phyloP scores from a whole-genome alignment of 1,140 invertebrate genomes.

The Caenorhabditis remanei region DNA sequence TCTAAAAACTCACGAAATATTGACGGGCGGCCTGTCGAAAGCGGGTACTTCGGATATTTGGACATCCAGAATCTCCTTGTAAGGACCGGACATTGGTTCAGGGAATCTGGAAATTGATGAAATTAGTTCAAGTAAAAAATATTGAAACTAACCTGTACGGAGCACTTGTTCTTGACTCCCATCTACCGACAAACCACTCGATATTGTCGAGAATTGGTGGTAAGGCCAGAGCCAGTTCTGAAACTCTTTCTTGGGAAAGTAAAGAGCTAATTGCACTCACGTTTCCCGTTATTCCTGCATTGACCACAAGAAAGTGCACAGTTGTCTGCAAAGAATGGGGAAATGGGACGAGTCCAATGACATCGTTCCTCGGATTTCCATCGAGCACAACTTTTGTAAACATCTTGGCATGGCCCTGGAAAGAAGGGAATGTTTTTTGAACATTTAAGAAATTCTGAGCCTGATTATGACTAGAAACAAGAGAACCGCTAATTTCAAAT shows the following conservation, averaged over 20 bases:
- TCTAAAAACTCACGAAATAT: constrained; percentile 69
- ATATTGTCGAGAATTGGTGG: constrained; percentile 73
- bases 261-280: constrained; percentile 50
- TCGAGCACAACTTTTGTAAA: constrained; percentile 71
- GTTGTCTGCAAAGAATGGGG: constrained; percentile 74
- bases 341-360: constrained; percentile 72
- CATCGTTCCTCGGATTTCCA: constrained; percentile 73
- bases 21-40: constrained; percentile 74
- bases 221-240: constrained; percentile 67
- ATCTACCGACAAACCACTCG: constrained; percentile 72
- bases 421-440: not conserved
- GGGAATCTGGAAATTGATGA: constrained; percentile 67
- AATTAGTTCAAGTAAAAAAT: not conserved
- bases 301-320: constrained; percentile 71
- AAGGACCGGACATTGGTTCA: constrained; percentile 66
- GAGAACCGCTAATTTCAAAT: not conserved
- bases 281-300: constrained; percentile 66
- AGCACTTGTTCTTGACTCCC: constrained; percentile 69
- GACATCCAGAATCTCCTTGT: constrained; percentile 71
- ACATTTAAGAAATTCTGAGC: not conserved
- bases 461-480: not conserved
- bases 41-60: constrained; percentile 70
- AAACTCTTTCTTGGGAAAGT: not conserved
- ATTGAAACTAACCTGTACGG: constrained; percentile 60
- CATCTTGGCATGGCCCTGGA: constrained; percentile 75